phyloP scores from a whole-genome alignment of 2,888 invertebrate genomes.

The Xanthia icteritia region DNA sequence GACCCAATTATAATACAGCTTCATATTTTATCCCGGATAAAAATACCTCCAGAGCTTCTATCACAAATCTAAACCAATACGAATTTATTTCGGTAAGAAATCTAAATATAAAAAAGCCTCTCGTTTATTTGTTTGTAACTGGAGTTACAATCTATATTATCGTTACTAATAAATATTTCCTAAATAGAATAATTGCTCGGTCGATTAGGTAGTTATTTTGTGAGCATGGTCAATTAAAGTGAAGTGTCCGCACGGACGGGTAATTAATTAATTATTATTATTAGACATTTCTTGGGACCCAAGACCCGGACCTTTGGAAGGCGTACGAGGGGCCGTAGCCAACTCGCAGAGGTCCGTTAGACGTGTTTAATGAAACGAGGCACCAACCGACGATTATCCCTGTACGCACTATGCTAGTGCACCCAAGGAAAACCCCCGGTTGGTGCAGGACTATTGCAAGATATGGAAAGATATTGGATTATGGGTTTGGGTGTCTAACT shows the following conservation, averaged over 20 bases:
- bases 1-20: conserved; percentile 81
- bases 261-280: no score
- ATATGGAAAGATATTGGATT: no score
- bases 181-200: conserved; percentile 51
- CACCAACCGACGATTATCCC: no score
- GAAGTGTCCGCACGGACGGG: conserved; percentile 56
- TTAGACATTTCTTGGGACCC: no score
- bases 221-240: conserved; percentile 52
- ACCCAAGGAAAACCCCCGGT: no score
- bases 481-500: no score
- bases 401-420: no score
- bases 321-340: no score
- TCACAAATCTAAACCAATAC: conserved; percentile 31
- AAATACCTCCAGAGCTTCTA: conserved; percentile 69
- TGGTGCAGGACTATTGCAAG: no score
- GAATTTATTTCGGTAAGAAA: conserved; percentile 16
- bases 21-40: conserved; percentile 69
- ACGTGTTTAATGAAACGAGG: no score
- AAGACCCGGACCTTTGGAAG: no score
- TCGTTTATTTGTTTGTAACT: conserved; percentile 13
- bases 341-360: no score
- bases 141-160: conserved; percentile 11
- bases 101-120: conserved; percentile 26
- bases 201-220: conserved; percentile 56
- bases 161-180: conserved; percentile 39